phyloP scores from a whole-genome alignment of 2,113 vertebrate genomes.

The Pelecanoides urinatrix region DNA sequence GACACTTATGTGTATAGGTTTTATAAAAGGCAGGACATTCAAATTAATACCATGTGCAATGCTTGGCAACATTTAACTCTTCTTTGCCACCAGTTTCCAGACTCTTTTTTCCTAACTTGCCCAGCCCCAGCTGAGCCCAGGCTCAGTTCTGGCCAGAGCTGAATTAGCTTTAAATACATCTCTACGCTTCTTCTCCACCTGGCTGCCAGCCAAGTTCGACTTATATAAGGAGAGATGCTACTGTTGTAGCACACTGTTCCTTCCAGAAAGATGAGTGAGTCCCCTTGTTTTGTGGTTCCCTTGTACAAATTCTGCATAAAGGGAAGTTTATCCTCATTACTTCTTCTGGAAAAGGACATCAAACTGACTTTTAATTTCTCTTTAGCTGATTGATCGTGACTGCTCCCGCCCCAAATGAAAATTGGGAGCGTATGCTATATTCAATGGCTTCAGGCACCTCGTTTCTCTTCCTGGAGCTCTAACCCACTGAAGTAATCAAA shows the following conservation, averaged over 20 bases:
- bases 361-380: slow-evolving; percentile 8
- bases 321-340: neutral
- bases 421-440: neutral
- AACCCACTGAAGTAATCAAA: neutral
- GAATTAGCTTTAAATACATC: neutral
- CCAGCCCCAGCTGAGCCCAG: neutral
- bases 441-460: neutral
- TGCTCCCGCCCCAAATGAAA: neutral
- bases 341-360: neutral
- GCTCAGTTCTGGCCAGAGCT: neutral
- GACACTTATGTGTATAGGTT: neutral
- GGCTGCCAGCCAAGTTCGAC: neutral
- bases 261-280: neutral
- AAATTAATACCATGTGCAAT: neutral
- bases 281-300: neutral
- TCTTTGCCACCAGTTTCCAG: neutral
- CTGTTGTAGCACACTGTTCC: neutral
- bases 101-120: neutral
- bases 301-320: neutral
- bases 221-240: neutral
- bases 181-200: neutral
- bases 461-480: neutral
- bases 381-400: neutral
- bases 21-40: neutral
- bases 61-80: neutral